Base-by-base conservation (phyloP, 2,113 vertebrate species). In the Bagarius yarrelli region DNA sequence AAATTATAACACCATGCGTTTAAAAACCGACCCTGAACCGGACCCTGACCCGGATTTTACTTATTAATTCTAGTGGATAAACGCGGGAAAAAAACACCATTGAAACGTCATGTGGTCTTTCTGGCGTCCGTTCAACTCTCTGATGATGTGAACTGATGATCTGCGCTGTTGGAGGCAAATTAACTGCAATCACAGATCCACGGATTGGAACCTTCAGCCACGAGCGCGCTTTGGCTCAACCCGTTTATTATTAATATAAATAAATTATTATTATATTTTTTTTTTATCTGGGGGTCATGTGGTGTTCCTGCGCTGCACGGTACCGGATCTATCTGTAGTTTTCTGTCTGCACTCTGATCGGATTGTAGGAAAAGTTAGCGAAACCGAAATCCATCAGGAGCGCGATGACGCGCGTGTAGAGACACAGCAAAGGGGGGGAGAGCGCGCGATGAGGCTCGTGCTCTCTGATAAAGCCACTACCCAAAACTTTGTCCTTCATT, bases 401-500 rank as follows among this genome's bases (percentile, higher is more conserved):
- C 59, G 60, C 60, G 44, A 64, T 66, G 76, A 64, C 59, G 75
- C 75, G 76, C 76, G 60, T 12, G 47, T 25, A 52, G 27, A 64
- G 60, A 15, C 40, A n/a, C 61, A 18, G 47, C n/a, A 30, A 73
- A 34, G 76, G 61, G 76, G 32, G 76, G 27, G 76, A n/a, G 27
- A 23, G 71, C 25, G 76, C 60, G 76, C 60, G 60, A 47, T 18
- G 44, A 64, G 47, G 19, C 75, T 50, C 59, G 27, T 27, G 60
- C 75, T 3, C 59, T 77, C 57, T 78, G 47, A 78, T 66, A 66
- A 78, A 64, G 61, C 76, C 47, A 52, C 44, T 78, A 52, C 60
- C 61, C 44, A 34, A 73, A 76, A 78, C 60, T 78, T 78, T 78
- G 75, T 1, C 40, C 13, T 23, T 78, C 76, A 53, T 53, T 64